Evolutionary conservation across 1,140 invertebrate species (phyloP).

Genomic region (Nomia melanderi): DNA sequence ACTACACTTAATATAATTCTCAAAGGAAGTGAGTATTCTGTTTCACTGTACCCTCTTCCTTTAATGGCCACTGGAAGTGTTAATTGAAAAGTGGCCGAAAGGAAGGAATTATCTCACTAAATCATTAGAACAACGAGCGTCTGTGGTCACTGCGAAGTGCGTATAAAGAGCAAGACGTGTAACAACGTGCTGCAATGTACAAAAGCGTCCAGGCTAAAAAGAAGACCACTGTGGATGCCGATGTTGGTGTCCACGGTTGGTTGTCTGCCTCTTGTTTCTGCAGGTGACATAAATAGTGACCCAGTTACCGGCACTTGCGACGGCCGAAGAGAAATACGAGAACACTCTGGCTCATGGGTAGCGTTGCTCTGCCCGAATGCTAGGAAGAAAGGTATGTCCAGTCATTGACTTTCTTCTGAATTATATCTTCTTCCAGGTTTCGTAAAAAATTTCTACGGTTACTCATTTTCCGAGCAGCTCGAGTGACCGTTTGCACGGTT

Average conservation of each 20-base stretch:
- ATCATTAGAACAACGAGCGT: conserved; percentile 14
- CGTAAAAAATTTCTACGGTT: neutral
- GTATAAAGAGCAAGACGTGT: conserved; percentile 17
- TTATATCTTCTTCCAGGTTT: neutral
- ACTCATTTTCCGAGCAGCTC: neutral
- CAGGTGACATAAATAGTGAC: conserved; percentile 58
- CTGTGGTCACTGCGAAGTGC: neutral
- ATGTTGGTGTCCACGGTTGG: conserved; percentile 33
- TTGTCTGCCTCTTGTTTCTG: conserved; percentile 56
- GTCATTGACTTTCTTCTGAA: neutral
- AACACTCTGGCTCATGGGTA: conserved; percentile 4
- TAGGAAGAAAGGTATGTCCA: neutral
- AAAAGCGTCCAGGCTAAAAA: conserved; percentile 32
- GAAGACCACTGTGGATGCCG: conserved; percentile 26
- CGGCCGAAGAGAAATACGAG: conserved; percentile 33
- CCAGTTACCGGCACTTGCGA: conserved; percentile 44
- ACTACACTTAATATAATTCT: no score
- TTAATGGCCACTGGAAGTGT: no score
- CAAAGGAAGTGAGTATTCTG: no score
- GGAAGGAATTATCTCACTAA: conserved; percentile 21
- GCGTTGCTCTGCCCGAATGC: neutral
- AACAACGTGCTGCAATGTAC: neutral
- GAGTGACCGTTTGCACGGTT: neutral
- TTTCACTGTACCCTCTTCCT: no score
- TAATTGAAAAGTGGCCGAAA: no score